Evolutionary conservation across 2,888 invertebrate genomes (phyloP).

Genomic region (Achlya flavicornis): DNA sequence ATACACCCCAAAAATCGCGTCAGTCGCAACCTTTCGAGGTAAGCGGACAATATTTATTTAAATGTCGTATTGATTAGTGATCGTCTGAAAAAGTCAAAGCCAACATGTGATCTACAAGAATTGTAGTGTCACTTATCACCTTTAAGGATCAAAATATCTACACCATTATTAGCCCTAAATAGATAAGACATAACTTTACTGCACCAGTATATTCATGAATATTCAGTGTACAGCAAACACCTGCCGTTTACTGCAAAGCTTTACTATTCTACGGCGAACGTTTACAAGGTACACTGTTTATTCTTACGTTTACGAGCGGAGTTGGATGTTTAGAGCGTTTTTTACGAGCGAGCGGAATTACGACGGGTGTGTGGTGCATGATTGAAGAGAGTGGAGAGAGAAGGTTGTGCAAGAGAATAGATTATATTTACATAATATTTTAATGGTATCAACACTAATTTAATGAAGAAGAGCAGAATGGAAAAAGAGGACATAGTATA

Average conservation of each 20-base stretch:
- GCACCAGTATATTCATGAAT: constrained; percentile 46
- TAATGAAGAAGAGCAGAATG: too few relatives aligned
- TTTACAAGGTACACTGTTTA: constrained; percentile 64
- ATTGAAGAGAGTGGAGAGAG: constrained; percentile 13
- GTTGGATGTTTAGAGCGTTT: constrained; percentile 71
- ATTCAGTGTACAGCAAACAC: constrained; percentile 47
- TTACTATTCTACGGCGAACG: constrained; percentile 20
- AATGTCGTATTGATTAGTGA: too few relatives aligned
- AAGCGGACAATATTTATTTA: too few relatives aligned
- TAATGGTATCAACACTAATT: too few relatives aligned
- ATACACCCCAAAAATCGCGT: too few relatives aligned
- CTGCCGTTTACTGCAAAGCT: constrained; percentile 27
- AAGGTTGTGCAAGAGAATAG: background rate
- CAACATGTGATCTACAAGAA: too few relatives aligned
- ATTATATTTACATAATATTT: too few relatives aligned
- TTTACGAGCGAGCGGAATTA: constrained; percentile 69
- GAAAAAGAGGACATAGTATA: too few relatives aligned
- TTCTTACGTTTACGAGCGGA: constrained; percentile 67
- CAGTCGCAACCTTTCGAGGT: too few relatives aligned
- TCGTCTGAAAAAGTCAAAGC: too few relatives aligned
- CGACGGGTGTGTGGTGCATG: constrained; percentile 26
- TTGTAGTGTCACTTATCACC: too few relatives aligned
- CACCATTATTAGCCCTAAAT: constrained; percentile 35
- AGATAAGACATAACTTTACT: constrained; percentile 47
- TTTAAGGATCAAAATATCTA: too few relatives aligned